Conservation (phyloP, 23 tunicate genomes). For the Halocynthia roretzi region DNA sequence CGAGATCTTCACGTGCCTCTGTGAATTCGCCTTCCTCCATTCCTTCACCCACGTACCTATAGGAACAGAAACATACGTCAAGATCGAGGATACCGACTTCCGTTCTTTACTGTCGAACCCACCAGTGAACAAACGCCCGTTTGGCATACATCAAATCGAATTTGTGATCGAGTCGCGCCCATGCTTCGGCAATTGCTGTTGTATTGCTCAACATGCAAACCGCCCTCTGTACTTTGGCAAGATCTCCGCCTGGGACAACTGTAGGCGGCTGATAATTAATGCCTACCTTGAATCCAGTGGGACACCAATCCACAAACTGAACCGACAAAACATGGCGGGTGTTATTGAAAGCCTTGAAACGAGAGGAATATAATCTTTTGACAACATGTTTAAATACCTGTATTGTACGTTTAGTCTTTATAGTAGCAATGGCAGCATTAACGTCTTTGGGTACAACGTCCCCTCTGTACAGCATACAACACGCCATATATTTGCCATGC, state of each 20-base stretch:
- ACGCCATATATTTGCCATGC: slow-evolving; percentile 95
- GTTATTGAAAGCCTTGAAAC: neutral
- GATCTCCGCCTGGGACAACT: slow-evolving; percentile 91
- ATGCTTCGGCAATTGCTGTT: slow-evolving; percentile 93
- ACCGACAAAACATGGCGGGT: neutral
- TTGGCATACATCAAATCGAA: slow-evolving; percentile 93
- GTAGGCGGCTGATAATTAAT: slow-evolving; percentile 89
- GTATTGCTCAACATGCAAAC: slow-evolving; percentile 93
- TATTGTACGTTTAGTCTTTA: slow-evolving; percentile 82
- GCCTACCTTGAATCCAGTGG: slow-evolving; percentile 91
- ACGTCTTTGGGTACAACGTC: slow-evolving; percentile 96
- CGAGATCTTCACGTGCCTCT: slow-evolving; percentile 35
- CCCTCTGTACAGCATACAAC: slow-evolving; percentile 88
- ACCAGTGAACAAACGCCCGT: slow-evolving; percentile 94
- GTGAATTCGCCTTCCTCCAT: slow-evolving; percentile 84
- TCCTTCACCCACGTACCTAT: slow-evolving; percentile 68
- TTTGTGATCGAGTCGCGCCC: slow-evolving; percentile 91
- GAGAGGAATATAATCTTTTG: neutral
- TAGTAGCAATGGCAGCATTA: slow-evolving; percentile 87
- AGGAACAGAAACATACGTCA: neutral
- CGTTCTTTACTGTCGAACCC: neutral
- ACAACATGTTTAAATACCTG: slow-evolving; percentile 14
- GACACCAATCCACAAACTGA: slow-evolving; percentile 93
- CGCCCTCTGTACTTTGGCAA: slow-evolving; percentile 90
- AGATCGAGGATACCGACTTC: neutral